These are phyloP conservation scores for Seriola dumerili DNA, from an alignment of 2,113 vertebrate species.

Conservation along the genomic window DNA sequence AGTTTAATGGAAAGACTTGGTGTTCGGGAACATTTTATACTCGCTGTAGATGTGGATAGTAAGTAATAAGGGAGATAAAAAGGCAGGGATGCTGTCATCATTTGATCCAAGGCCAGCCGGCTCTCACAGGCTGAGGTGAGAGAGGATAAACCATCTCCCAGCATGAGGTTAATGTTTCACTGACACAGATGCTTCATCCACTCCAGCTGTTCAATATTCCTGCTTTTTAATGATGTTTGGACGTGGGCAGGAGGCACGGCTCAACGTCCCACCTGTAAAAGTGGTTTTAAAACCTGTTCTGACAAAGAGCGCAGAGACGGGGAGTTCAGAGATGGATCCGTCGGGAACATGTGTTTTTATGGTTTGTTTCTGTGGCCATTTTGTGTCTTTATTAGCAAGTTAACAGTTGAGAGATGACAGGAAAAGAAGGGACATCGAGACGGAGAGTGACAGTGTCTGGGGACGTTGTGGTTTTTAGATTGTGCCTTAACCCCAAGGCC, in stretches of 20 bases:
- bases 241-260: background rate
- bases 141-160: slow-evolving; percentile 33
- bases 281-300: background rate
- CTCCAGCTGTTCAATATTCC: slow-evolving; percentile 48
- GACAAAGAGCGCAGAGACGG: background rate
- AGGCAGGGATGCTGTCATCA: slow-evolving; percentile 15
- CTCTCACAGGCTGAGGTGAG: slow-evolving; percentile 35
- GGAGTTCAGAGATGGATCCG: background rate
- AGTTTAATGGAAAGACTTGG: slow-evolving; percentile 19
- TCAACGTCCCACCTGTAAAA: slow-evolving; percentile 23
- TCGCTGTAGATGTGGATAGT: slow-evolving; percentile 9
- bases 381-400: too few species aligned
- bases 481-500: too few species aligned
- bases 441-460: too few species aligned
- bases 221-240: slow-evolving; percentile 53
- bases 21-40: slow-evolving; percentile 13
- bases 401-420: background rate
- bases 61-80: slow-evolving; percentile 39
- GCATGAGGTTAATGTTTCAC: slow-evolving; percentile 57
- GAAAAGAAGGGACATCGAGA: too few species aligned
- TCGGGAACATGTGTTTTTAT: slow-evolving; percentile 1
- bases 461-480: too few species aligned
- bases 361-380: background rate
- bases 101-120: slow-evolving; percentile 35
- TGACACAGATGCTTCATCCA: slow-evolving; percentile 45